Evolutionary conservation across 1,140 invertebrate species (phyloP).

Genomic region (Drosophila yakuba): DNA sequence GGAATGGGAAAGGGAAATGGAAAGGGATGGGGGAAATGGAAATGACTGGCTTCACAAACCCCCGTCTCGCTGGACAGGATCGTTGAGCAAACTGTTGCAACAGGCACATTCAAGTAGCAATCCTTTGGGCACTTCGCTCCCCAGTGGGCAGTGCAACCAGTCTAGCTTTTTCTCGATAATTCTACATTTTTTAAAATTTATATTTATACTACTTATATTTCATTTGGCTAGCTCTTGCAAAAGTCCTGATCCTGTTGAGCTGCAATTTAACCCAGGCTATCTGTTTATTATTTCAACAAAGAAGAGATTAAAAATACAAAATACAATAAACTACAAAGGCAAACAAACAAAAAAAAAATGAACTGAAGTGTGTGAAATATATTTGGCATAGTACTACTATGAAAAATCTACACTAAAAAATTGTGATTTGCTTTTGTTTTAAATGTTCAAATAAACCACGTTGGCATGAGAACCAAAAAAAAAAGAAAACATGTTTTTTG

Average conservation of each 20-base stretch:
- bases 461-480: neutral
- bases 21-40: neutral
- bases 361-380: neutral
- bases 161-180: neutral
- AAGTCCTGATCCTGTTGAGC: no score
- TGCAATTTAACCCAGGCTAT: no score
- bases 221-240: no score
- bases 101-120: constrained; percentile 54
- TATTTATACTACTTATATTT: no score
- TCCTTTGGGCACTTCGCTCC: constrained; percentile 18
- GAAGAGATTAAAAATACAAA: no score
- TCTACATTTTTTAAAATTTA: neutral
- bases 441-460: neutral
- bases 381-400: neutral
- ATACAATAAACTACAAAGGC: no score
- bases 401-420: neutral
- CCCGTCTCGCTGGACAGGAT: constrained; percentile 39
- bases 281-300: no score
- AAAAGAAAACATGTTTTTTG: neutral
- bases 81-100: constrained; percentile 73
- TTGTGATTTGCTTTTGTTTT: neutral
- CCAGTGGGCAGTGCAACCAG: neutral
- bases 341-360: neutral
- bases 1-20: no score
- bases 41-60: neutral